Evolutionary conservation across 2,797 vertebrate genomes (phyloP), one percentile per base, ranked within the genome.

Genomic region (Ibycter americanus): DNA sequence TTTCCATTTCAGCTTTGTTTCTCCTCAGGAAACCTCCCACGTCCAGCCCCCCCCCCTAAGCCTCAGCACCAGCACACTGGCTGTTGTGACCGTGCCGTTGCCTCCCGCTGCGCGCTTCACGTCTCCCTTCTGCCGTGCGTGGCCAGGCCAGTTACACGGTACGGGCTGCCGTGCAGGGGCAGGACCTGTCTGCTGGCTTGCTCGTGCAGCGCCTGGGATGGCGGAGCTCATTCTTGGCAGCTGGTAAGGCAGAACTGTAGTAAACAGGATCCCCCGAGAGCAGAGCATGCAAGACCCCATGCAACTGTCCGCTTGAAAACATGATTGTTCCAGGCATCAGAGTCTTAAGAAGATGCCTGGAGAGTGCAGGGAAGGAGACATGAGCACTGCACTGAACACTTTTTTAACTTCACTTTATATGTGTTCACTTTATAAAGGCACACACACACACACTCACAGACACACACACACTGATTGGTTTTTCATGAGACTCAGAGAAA

Each of bases 41-140:
- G 1, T 8, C 32, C 62, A 73, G 25, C 58, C 34, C 25, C 81
- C 26, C 68, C 38, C 15, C n/a, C n/a, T n/a, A 55, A 46, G 49
- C 44, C 56, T 46, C 61, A 61, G 29, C 6, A 1, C 78, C 55
- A 56, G 20, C 47, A 36, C 15, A 2, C 19, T 22, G 54, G 22
- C 61, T 83, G 55, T 63, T 87, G 42, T 0, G 0, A n/a, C 7
- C 0, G 0, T 0, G 1, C 16, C 0, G 0, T 2, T 29, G 32
- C 59, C 20, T 82, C 79, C 80, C 3, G 0, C 66, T 36, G 36
- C 13, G 65, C 11, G 2, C 15, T 55, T 52, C 25, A 6, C 2
- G 0, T 46, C 58, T 86, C 51, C 66, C 44, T 83, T 71, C 71
- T 83, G 67, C 68, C 4, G 0, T 1, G 13, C 5, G 0, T 22